Evolutionary conservation across 2,888 invertebrate genomes (phyloP), one percentile per base, ranked within the genome.

Genomic region (Cataglyphis albicans): DNA sequence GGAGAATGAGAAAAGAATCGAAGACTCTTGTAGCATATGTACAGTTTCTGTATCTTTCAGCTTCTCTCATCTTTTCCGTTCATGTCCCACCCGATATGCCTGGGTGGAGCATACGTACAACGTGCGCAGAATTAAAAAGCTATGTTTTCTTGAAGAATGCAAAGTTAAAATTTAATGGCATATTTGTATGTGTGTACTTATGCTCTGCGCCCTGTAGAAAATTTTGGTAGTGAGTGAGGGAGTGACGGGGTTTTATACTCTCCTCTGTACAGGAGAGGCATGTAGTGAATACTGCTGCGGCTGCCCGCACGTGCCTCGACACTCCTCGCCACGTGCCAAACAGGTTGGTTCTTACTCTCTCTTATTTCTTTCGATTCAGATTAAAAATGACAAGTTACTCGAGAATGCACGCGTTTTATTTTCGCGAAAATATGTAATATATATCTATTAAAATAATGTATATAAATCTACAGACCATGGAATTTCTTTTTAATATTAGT

Each of bases 251-350:
- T 93, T 52, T 44, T 72, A 44, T 72, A 48, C 55, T 93, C 92
- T 93, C 92, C 78, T 94, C 90, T 94, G 94, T 94, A 93, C 94
- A 94, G 94, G 94, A 94, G 91, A 94, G 94, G 93, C 94, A 94
- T 93, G 93, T 93, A 92, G 91, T 92, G 92, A 93, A 89, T 92
- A 90, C 93, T 89, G 91, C 93, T 93, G 91, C 93, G 90, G 86
- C 92, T 93, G 92, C 90, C 91, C 94, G 94, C 92, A 93, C 94
- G 88, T 92, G 91, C 93, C 93, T 94, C 92, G 94, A 94, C 93
- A 94, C 93, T 93, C 93, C 94, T 94, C 94, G 94, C 91, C 93
- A 93, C 91, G 91, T 93, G 91, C 92, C 93, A 91, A 90, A 84
- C 74, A 94, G 94, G 94, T 94, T 94, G 91, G 94, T 52, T 94